Evolutionary conservation across 2,888 invertebrate species (phyloP), one percentile per base, ranked within the genome.

Genomic region (Chorisops tibialis): DNA sequence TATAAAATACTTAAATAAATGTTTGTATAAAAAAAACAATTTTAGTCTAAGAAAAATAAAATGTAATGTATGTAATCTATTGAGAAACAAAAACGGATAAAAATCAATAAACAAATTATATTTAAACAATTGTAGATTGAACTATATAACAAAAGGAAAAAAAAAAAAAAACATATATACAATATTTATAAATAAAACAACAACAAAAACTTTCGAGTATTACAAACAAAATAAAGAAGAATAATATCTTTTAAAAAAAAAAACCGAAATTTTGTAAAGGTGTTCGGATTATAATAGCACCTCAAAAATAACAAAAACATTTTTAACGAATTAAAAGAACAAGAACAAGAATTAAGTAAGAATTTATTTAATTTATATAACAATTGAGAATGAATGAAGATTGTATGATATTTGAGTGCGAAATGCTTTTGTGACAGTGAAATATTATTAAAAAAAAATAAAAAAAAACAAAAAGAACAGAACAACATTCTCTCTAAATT

Each of bases 381-480:
- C 30, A 30, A 30, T 30, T 5, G 9, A 30, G 30, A 30, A 30
- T 30, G 30, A 30, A 30, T 30, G 41, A 61, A 62, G 41, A 63
- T 54, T 63, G 61, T 63, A 62, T 50, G 30, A 9, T 30, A 2
- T 30, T 62, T 66, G 52, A 7, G 54, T 58, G 58, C 48, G 63
- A 30, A 30, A 30, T 7, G 30, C 37, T 38, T 38, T 14, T 18
- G 18, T 24, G 37, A 11, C 37, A 52, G 12, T 24, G 14, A 38
- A 19, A 52, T 38, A 52, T 52, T 18, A 38, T 37, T 24, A 35
- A 52, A 18, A 19, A 22, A 49, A 54, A 63, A 63, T 47, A 59
- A 24, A 30, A 30, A 30, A 5, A 30, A 56, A 51, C 61, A 67
- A 66, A 54, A 68, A 68, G 65, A 66, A 65, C n/a, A n/a, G n/a